These are phyloP conservation scores for Leptopilina myrica DNA, from an alignment of 2,888 invertebrate genomes.

Conservation along the genomic window DNA sequence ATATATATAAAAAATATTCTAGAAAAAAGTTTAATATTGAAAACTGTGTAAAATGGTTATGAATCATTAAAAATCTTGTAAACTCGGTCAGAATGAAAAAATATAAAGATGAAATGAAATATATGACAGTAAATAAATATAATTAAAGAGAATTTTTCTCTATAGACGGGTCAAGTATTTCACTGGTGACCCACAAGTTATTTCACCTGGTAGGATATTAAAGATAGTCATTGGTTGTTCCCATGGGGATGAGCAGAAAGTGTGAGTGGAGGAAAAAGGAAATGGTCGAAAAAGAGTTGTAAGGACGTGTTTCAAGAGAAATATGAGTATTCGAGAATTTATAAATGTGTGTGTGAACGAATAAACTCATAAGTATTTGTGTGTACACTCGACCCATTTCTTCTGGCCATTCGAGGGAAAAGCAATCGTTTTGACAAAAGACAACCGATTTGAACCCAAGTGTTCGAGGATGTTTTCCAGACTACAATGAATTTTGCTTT, in stretches of 20 bases:
- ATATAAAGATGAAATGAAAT: too few species aligned
- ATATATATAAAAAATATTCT: too few species aligned
- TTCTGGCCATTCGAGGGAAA: constrained; percentile 54
- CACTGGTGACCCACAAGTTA: neutral
- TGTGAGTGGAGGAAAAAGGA: constrained; percentile 26
- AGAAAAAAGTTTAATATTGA: too few species aligned
- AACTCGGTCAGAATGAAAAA: too few species aligned
- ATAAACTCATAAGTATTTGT: constrained; percentile 5
- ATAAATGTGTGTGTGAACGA: constrained; percentile 27
- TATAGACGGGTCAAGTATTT: neutral
- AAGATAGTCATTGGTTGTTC: constrained; percentile 43
- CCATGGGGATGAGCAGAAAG: constrained; percentile 43
- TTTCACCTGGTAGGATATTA: constrained; percentile 15
- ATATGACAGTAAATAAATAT: too few species aligned
- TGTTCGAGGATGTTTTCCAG: constrained; percentile 6
- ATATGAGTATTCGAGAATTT: constrained; percentile 14
- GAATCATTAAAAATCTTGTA: too few species aligned
- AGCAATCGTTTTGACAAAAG: constrained; percentile 58
- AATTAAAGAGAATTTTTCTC: neutral
- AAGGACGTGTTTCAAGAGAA: constrained; percentile 29
- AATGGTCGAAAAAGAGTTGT: constrained; percentile 25
- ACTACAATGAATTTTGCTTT: neutral
- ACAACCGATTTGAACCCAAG: constrained; percentile 49
- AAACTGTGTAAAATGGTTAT: too few species aligned
- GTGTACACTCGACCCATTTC: constrained; percentile 57